phyloP scores from a whole-genome alignment of 64 coral and sea anemone genomes.

The Stichodactyla mertensii region DNA sequence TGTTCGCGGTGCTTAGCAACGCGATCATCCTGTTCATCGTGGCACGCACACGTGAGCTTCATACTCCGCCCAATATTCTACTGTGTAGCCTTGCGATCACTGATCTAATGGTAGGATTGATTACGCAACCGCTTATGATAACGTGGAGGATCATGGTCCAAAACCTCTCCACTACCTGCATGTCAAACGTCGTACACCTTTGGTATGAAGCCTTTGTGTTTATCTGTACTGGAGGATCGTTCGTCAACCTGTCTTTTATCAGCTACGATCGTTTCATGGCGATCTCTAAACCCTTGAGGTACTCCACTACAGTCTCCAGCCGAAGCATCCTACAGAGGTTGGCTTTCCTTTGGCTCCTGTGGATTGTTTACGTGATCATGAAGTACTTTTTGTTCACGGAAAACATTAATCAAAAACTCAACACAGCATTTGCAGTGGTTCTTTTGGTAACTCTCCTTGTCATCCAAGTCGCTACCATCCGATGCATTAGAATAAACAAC shows the following conservation, averaged over 20 bases:
- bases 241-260: slow-evolving; percentile 26
- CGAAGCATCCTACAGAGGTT: background rate
- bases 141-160: slow-evolving; percentile 43
- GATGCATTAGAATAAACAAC: slow-evolving; percentile 39
- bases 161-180: slow-evolving; percentile 22
- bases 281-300: slow-evolving; percentile 25
- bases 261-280: slow-evolving; percentile 35
- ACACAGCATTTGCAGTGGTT: slow-evolving; percentile 18
- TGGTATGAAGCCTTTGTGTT: slow-evolving; percentile 42
- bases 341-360: slow-evolving; percentile 22
- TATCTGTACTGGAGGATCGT: slow-evolving; percentile 37
- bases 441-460: slow-evolving; percentile 18
- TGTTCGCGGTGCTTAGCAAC: slow-evolving; percentile 41
- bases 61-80: slow-evolving; percentile 23
- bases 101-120: slow-evolving; percentile 28
- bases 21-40: background rate
- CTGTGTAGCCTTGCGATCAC: slow-evolving; percentile 34
- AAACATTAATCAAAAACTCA: slow-evolving; percentile 23
- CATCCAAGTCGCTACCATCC: slow-evolving; percentile 19
- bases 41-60: slow-evolving; percentile 21
- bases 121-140: slow-evolving; percentile 39
- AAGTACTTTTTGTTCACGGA: slow-evolving; percentile 31
- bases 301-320: slow-evolving; percentile 16
- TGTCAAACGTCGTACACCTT: slow-evolving; percentile 3
- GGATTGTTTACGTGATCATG: slow-evolving; percentile 27